Evolutionary conservation across 2,797 vertebrate genomes (phyloP), one percentile per base, ranked within the genome.

Genomic region (Coccyzus lansbergi): DNA sequence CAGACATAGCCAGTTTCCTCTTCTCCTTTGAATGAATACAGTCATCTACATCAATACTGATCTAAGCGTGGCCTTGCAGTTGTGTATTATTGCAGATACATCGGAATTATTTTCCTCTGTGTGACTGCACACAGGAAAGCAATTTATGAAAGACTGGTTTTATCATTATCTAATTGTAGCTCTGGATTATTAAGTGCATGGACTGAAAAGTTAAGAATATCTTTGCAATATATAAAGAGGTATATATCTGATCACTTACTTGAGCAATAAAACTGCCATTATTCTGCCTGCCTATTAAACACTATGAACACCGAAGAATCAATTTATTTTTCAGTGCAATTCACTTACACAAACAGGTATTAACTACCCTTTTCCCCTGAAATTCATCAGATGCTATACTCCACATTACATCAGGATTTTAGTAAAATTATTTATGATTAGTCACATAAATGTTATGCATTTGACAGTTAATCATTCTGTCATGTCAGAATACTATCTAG

Each of bases 241-340:
- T 63, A 60, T 9, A 29, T 81, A 86, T 60, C 86, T 28, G 46
- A 40, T 94, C 60, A 95, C 76, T 93, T 52, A 53, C 28, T 83
- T 78, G 63, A 58, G 56, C 56, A 90, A 69, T 86, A 84, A 95
- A 91, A 20, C 48, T 63, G 93, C 91, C 74, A 72, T 96, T 96
- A 86, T 94, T 93, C 93, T 94, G 15, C 70, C 70, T 94, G 49
- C 55, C 31, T 7, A 96, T 97, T 96, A 92, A 95, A 92, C 36
- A 72, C 18, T 70, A 72, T 71, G 55, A 95, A 46, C 55, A 90
- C 78, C 83, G 56, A 95, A 93, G 24, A 96, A 95, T 96, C 81
- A 88, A 72, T 92, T 97, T 96, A 64, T 90, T 91, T 94, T 96
- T 92, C 76, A 93, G 53, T 53, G 56, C 33, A 93, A 93, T 85